Evolutionary conservation across 2,888 invertebrate genomes (phyloP), one percentile per base, ranked within the genome.

Genomic region (Himalopsyche kuldschensis): DNA sequence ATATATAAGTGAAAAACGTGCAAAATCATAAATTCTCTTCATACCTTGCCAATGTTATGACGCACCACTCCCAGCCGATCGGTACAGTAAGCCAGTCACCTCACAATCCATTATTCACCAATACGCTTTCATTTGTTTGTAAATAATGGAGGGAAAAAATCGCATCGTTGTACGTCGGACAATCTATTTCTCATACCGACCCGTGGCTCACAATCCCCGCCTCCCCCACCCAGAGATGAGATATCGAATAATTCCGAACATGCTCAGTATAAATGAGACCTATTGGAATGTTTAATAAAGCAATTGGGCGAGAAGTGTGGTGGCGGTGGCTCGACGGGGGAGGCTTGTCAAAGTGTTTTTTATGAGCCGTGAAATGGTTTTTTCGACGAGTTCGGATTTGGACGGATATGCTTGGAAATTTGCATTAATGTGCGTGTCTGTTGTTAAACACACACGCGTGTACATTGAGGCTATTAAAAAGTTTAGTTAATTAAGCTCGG

Each of bases 211-310:
- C 27, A 27, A 69, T 69, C 27, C 69, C 79, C 75, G 30, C 30
- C 47, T 41, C 32, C 55, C 46, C 79, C 30, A 47, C 75, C 75
- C 31, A 63, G 85, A 80, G 84, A 81, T 63, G 84, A 81, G 84
- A 83, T 85, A 85, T 85, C 86, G 82, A 85, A 86, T 86, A 86
- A 86, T 86, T 86, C 86, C 86, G 85, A 86, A 86, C 86, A 86
- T 85, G 86, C 85, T 86, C 86, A 84, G 84, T 85, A 85, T 86
- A 86, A 86, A 86, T 86, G 86, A 86, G 86, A 86, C 82, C 86
- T 85, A 86, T 86, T 81, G 86, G 86, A 86, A 86, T 86, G 86
- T 86, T 86, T 86, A 86, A 86, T 85, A 86, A 86, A 86, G 86
- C 86, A 86, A 86, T 86, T 85, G 86, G 47, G 75, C 47, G 63